These are phyloP conservation scores for Acrossocheilus wenchowensis DNA, from an alignment of 2,797 vertebrate species.

Conservation along the genomic window DNA sequence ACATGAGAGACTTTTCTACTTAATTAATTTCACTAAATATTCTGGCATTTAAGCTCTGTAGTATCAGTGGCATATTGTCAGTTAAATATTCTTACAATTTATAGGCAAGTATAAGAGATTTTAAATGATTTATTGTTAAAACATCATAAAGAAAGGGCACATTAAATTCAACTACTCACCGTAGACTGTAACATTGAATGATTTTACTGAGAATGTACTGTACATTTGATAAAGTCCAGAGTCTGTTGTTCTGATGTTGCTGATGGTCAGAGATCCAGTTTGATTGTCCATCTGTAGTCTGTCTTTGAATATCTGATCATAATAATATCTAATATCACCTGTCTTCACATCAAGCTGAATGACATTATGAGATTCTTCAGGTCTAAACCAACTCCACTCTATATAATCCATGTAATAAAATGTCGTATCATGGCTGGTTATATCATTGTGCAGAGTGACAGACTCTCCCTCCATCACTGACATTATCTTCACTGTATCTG, in stretches of 20 bases:
- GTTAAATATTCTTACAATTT: neutral
- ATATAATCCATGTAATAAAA: accelerated
- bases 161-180: neutral
- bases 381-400: neutral
- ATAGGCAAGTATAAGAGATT: neutral
- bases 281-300: neutral
- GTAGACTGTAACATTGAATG: neutral
- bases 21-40: neutral
- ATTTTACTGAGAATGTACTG: neutral
- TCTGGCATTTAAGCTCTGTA: neutral
- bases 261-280: neutral
- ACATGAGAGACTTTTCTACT: neutral
- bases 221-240: neutral
- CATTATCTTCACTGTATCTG: neutral
- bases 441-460: neutral
- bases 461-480: neutral
- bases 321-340: neutral
- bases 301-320: neutral
- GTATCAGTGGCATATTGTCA: neutral
- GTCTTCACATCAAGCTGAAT: neutral
- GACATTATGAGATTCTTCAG: neutral
- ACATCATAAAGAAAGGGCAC: neutral
- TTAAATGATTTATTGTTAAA: neutral
- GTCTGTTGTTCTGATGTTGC: neutral
- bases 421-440: neutral